Evolutionary conservation across 2,888 invertebrate genomes (phyloP).

Genomic region (Halocaridina rubra): DNA sequence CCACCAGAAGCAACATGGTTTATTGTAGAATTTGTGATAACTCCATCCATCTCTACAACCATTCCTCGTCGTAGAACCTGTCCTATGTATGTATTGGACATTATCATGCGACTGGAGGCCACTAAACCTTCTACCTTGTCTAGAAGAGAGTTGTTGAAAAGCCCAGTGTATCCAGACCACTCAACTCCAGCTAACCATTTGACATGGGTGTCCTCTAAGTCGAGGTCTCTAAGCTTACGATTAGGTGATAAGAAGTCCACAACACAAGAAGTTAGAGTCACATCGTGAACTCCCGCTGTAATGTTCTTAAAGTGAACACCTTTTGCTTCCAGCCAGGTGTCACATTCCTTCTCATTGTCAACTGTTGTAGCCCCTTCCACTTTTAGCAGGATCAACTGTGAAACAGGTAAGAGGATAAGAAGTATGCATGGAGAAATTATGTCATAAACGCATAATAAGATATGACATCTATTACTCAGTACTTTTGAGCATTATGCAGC

Average conservation of each 20-base stretch:
- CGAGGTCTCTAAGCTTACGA: slow-evolving; percentile 39
- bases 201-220: slow-evolving; percentile 5
- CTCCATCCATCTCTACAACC: slow-evolving; percentile 10
- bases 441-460: too few species aligned
- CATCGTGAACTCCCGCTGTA: slow-evolving; percentile 37
- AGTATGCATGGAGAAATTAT: too few species aligned
- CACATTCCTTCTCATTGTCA: slow-evolving; percentile 18
- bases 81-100: slow-evolving; percentile 25
- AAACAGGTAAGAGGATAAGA: too few species aligned
- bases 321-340: slow-evolving; percentile 34
- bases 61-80: neutral
- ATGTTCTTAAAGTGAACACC: slow-evolving; percentile 29
- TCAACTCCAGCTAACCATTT: slow-evolving; percentile 17
- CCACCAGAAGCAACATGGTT: neutral
- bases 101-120: slow-evolving; percentile 34
- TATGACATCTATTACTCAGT: too few species aligned
- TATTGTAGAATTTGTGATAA: slow-evolving; percentile 28
- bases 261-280: slow-evolving; percentile 24
- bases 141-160: slow-evolving; percentile 34
- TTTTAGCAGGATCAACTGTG: slow-evolving; percentile 36
- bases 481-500: too few species aligned
- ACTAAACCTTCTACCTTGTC: slow-evolving; percentile 17
- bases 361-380: slow-evolving; percentile 24
- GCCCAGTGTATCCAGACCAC: slow-evolving; percentile 39
- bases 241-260: slow-evolving; percentile 40